Conservation (phyloP, 1,140 invertebrate genomes). For the Dufourea novaeangliae region DNA sequence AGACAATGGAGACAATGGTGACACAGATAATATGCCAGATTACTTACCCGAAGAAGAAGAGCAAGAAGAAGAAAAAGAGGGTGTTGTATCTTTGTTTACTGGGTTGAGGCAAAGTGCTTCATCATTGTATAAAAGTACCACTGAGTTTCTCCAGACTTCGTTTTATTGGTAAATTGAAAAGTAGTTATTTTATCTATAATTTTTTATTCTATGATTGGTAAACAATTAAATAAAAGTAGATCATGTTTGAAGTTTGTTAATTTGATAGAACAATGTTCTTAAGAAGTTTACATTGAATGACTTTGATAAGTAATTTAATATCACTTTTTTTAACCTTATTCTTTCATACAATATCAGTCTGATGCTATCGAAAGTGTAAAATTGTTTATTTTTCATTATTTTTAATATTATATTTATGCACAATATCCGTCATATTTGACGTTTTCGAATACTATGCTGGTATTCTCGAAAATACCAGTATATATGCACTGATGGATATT, state of each 20-base stretch:
- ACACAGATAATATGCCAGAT: constrained; percentile 78
- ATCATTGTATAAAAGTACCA: constrained; percentile 78
- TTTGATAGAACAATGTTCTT: constrained; percentile 6
- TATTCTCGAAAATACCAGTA: constrained; percentile 45
- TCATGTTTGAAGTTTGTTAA: constrained; percentile 13
- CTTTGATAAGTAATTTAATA: constrained; percentile 3
- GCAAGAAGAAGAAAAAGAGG: constrained; percentile 76
- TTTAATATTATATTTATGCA: constrained; percentile 12
- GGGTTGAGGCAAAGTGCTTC: constrained; percentile 80
- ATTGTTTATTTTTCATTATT: constrained; percentile 18
- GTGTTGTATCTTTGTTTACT: constrained; percentile 79
- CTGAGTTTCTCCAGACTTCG: constrained; percentile 79
- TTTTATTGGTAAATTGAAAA: constrained; percentile 79
- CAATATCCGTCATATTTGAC: constrained; percentile 17
- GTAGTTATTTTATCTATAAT: constrained; percentile 23
- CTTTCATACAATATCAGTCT: constrained; percentile 2
- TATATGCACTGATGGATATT: neutral
- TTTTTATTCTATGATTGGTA: constrained; percentile 32
- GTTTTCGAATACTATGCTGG: constrained; percentile 52
- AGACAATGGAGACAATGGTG: constrained; percentile 65
- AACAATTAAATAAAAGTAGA: neutral
- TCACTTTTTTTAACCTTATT: constrained; percentile 10
- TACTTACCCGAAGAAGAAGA: constrained; percentile 80
- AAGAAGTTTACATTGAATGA: constrained; percentile 12
- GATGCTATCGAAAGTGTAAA: neutral